Conservation (phyloP, 2,888 invertebrate genomes). For the Bombylius major region DNA sequence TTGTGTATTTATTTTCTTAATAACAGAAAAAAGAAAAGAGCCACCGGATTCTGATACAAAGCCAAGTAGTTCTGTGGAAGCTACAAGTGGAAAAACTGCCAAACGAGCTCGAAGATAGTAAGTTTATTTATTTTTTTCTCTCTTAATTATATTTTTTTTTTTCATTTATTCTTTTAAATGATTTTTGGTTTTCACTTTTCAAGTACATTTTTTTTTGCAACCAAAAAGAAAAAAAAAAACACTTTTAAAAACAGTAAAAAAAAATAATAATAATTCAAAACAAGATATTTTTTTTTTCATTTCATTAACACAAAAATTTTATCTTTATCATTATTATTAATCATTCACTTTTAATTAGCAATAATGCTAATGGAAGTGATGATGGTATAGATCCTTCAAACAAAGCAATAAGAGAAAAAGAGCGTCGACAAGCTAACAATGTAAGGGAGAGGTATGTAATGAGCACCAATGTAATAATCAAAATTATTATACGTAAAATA, state of each 20-base stretch:
- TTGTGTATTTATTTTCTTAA: not conserved
- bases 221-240: no score
- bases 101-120: constrained; percentile 69
- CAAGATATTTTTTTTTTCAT: not conserved
- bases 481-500: no score
- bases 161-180: constrained; percentile 2
- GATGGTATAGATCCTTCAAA: constrained; percentile 67
- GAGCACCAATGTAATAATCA: constrained; percentile 12
- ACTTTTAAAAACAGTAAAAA: no score
- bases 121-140: constrained; percentile 37
- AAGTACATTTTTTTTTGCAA: not conserved
- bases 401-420: constrained; percentile 88
- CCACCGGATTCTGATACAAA: constrained; percentile 54
- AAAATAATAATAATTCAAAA: no score
- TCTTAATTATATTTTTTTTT: not conserved
- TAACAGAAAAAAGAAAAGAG: constrained; percentile 53
- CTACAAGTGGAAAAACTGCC: constrained; percentile 36
- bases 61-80: constrained; percentile 33
- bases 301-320: not conserved
- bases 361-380: constrained; percentile 55
- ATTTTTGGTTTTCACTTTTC: constrained; percentile 1
- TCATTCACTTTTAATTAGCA: constrained; percentile 6
- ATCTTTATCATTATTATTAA: not conserved
- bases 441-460: constrained; percentile 80
- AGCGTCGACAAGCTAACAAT: constrained; percentile 94